phyloP scores from a whole-genome alignment of 1,140 invertebrate genomes.

The Macrocentrus cingulum region DNA sequence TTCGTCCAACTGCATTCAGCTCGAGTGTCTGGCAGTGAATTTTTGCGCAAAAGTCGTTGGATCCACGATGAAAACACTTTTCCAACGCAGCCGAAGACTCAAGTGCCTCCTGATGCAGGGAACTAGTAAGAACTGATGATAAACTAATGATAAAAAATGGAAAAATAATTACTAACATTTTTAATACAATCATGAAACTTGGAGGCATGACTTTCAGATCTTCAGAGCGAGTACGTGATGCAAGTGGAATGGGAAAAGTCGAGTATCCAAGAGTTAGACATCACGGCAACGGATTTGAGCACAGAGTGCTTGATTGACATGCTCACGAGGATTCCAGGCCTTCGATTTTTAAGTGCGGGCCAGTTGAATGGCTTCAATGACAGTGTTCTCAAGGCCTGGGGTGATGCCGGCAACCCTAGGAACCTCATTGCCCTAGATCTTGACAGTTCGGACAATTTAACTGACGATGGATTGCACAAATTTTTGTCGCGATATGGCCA shows the following conservation, averaged over 20 bases:
- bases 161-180: constrained; percentile 7
- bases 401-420: constrained; percentile 83
- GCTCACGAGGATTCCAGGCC: constrained; percentile 81
- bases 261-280: constrained; percentile 89
- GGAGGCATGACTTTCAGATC: constrained; percentile 60
- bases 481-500: constrained; percentile 87
- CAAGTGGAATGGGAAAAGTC: constrained; percentile 98
- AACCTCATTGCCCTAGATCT: constrained; percentile 88
- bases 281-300: constrained; percentile 94
- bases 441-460: constrained; percentile 92
- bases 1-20: constrained; percentile 89
- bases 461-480: constrained; percentile 88
- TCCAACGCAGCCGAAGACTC: constrained; percentile 90
- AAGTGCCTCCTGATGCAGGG: constrained; percentile 94
- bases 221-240: constrained; percentile 88
- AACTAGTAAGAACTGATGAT: constrained; percentile 71
- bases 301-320: constrained; percentile 93
- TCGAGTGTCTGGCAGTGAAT: constrained; percentile 96
- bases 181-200: constrained; percentile 16
- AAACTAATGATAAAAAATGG: neutral
- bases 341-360: constrained; percentile 90
- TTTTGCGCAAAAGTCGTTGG: constrained; percentile 97
- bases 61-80: constrained; percentile 91
- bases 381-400: constrained; percentile 85
- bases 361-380: constrained; percentile 98